These are phyloP conservation scores for Panthera leo DNA, from an alignment of 2,113 vertebrate species.

Conservation along the genomic window DNA sequence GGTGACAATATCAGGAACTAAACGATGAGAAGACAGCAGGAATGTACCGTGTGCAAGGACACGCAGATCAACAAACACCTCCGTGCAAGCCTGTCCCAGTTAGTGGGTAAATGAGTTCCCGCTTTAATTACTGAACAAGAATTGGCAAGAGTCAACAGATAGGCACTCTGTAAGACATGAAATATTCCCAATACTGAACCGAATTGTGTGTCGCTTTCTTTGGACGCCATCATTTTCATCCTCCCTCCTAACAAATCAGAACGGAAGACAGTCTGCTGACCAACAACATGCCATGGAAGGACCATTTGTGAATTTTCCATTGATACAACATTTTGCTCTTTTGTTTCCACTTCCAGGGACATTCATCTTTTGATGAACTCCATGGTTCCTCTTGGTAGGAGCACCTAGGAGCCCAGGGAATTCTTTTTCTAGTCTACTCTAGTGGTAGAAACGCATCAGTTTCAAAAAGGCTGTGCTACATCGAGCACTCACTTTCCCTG, in stretches of 20 bases:
- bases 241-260: constrained; percentile 7
- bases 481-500: constrained; percentile 21
- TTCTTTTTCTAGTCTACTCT: background rate
- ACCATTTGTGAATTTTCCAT: background rate
- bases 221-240: constrained; percentile 62
- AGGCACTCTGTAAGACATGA: constrained; percentile 31
- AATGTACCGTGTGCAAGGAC: background rate
- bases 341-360: too few relatives aligned
- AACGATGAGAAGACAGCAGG: background rate
- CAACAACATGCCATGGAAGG: background rate
- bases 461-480: constrained; percentile 13
- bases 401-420: background rate
- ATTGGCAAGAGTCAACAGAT: constrained; percentile 47
- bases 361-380: background rate
- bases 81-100: constrained; percentile 42
- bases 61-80: constrained; percentile 66
- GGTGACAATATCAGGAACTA: background rate
- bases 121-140: constrained; percentile 77
- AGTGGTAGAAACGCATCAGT: background rate
- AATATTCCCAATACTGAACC: constrained; percentile 38
- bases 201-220: background rate
- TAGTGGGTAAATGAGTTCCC: constrained; percentile 17
- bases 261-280: background rate
- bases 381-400: background rate
- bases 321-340: background rate